These are phyloP conservation scores for Sitta europaea DNA, from an alignment of 2,113 vertebrate species.

Conservation along the genomic window DNA sequence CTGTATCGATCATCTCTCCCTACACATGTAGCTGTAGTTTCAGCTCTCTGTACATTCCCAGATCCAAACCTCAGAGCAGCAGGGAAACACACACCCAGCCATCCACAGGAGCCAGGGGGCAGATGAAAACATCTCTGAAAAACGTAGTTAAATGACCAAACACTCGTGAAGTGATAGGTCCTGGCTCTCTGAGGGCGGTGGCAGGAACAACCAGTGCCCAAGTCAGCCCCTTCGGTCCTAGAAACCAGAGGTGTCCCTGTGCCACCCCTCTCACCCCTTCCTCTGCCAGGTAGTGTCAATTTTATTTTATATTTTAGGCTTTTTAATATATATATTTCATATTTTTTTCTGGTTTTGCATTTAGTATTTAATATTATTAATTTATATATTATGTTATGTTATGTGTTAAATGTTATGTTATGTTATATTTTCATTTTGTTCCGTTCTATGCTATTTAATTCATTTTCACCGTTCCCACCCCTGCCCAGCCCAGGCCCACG, in stretches of 20 bases:
- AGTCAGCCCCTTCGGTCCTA: neutral
- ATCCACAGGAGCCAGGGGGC: neutral
- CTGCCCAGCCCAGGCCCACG: accelerated
- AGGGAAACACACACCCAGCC: accelerated
- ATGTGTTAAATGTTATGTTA: neutral
- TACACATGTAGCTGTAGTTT: neutral
- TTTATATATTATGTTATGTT: neutral
- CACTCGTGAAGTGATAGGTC: accelerated
- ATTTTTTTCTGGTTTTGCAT: neutral
- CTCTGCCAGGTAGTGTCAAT: neutral
- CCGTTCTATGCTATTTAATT: neutral
- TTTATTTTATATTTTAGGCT: neutral
- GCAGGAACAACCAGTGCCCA: neutral
- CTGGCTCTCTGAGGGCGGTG: neutral
- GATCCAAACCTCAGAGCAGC: neutral
- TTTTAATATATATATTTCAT: neutral
- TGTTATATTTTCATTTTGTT: neutral
- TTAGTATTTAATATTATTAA: neutral
- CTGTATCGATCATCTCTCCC: neutral
- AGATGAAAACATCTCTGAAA: neutral
- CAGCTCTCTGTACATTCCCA: neutral
- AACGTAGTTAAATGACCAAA: neutral
- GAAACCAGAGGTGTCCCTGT: neutral
- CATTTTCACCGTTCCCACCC: neutral
- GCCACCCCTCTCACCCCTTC: neutral